Evolutionary conservation across 2,797 vertebrate genomes (phyloP).

Genomic region (Cuniculus paca): DNA sequence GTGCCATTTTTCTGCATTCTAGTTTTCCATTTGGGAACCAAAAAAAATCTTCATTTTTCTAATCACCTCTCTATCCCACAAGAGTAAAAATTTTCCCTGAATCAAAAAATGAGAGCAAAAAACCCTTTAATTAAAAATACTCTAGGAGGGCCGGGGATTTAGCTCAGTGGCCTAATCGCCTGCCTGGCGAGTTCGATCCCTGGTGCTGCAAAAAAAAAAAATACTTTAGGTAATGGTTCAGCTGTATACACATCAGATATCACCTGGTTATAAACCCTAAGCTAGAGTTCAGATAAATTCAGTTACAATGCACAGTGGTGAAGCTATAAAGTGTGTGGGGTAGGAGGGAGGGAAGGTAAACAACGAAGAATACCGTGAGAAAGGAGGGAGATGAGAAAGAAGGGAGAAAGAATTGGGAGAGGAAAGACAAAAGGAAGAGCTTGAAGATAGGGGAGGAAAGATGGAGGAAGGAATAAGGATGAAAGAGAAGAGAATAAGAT

Average conservation of each 20-base stretch:
- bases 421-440: background rate
- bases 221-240: background rate
- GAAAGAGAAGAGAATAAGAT: background rate
- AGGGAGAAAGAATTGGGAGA: too few species aligned
- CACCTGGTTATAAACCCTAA: background rate
- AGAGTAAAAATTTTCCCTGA: background rate
- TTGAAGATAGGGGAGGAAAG: background rate
- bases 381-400: background rate
- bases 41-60: slow-evolving; percentile 53
- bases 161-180: too few species aligned
- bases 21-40: background rate
- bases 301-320: background rate
- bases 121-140: background rate
- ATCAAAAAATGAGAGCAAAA: slow-evolving; percentile 32
- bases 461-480: too few species aligned
- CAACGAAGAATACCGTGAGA: background rate
- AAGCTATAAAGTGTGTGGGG: background rate
- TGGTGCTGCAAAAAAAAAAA: too few species aligned
- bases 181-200: too few species aligned
- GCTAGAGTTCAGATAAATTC: background rate
- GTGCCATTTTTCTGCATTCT: background rate
- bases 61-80: background rate
- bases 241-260: background rate
- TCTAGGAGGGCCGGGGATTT: too few species aligned
- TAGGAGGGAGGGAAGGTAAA: background rate